phyloP scores from a whole-genome alignment of 2,113 vertebrate species.

The Muntiacus muntjak region DNA sequence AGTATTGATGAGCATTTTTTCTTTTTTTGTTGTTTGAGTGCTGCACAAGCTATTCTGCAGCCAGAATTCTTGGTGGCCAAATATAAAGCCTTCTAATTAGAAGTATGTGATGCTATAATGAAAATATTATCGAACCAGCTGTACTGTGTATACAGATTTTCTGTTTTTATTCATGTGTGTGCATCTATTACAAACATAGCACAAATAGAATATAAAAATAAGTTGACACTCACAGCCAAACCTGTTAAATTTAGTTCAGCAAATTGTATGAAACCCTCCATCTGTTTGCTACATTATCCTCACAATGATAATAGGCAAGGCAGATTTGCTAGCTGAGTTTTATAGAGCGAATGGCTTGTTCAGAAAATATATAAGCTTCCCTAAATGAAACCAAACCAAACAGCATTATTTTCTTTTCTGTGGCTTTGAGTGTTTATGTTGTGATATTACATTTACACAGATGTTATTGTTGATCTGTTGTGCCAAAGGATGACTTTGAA shows the following conservation, averaged over 20 bases:
- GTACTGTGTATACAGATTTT: conserved; percentile 59
- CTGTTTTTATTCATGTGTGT: conserved; percentile 70
- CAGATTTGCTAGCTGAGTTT: conserved; percentile 75
- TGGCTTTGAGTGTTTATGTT: conserved; percentile 66
- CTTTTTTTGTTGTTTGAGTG: background rate
- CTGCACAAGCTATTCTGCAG: background rate
- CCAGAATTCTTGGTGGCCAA: conserved; percentile 37
- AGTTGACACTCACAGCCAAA: conserved; percentile 68
- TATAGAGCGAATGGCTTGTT: conserved; percentile 63
- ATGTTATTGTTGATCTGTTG: conserved; percentile 46
- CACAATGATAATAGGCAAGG: conserved; percentile 60
- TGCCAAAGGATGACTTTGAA: conserved; percentile 58
- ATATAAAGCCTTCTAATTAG: conserved; percentile 62
- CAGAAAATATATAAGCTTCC: conserved; percentile 60
- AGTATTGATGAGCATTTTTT: background rate
- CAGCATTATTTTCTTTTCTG: conserved; percentile 61
- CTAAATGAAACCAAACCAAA: conserved; percentile 62
- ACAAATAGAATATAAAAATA: conserved; percentile 76
- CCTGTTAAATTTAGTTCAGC: conserved; percentile 77
- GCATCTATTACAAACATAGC: conserved; percentile 60
- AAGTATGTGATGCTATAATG: conserved; percentile 47
- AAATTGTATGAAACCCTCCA: conserved; percentile 74
- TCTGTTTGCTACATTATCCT: conserved; percentile 74
- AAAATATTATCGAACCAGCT: conserved; percentile 65
- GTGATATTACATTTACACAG: conserved; percentile 63